Conservation (phyloP, 2,888 invertebrate genomes). For the Rutpela maculata region DNA sequence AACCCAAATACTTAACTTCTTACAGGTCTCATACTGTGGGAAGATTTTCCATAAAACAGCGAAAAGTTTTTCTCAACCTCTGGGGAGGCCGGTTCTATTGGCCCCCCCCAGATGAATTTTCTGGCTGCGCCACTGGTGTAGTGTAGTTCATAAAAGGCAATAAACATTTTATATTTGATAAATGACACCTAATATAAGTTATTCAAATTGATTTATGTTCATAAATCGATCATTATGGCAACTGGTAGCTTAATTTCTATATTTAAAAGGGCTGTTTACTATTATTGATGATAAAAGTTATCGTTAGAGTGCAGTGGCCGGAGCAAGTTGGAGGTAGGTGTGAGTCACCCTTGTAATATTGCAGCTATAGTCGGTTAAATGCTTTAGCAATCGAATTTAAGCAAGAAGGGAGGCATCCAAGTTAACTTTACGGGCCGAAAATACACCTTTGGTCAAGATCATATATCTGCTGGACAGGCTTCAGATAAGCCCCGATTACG, state of each 20-base stretch:
- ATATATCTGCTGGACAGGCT: no score
- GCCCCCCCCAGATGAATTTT: no score
- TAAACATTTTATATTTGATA: neutral
- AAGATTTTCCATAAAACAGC: no score
- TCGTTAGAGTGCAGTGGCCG: neutral
- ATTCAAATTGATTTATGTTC: neutral
- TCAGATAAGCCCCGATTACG: no score
- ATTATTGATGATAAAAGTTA: constrained; percentile 7
- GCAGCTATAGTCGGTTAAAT: constrained; percentile 21
- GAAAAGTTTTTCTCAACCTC: no score
- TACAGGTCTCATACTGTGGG: no score
- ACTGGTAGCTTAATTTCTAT: no score
- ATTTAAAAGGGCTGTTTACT: no score
- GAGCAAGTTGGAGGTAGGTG: neutral
- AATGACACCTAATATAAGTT: neutral
- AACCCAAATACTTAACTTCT: no score
- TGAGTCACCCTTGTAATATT: constrained; percentile 24
- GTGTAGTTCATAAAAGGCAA: neutral
- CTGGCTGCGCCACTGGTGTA: no score
- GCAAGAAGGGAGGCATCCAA: neutral
- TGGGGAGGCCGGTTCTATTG: no score
- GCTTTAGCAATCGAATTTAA: constrained; percentile 5
- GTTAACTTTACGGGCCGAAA: neutral
- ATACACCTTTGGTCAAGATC: no score
- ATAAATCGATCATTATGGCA: neutral